Evolutionary conservation across 2,888 invertebrate genomes (phyloP).

Genomic region (Sarcophaga subvicina): DNA sequence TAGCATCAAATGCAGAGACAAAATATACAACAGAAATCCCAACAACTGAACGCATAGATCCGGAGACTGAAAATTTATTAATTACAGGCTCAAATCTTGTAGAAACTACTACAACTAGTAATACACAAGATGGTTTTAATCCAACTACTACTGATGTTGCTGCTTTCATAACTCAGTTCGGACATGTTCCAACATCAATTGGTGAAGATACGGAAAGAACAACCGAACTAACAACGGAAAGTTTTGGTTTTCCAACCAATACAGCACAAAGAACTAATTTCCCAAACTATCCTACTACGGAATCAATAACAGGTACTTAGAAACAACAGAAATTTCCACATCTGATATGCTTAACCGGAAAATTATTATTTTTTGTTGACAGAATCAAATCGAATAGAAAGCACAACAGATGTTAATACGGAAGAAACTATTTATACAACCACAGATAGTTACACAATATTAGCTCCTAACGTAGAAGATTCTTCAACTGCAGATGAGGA

Average conservation of each 20-base stretch:
- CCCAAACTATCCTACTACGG: background rate
- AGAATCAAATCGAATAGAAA: no score
- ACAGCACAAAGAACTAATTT: background rate
- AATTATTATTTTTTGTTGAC: no score
- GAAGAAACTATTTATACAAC: no score
- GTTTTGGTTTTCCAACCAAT: background rate
- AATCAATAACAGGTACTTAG: background rate
- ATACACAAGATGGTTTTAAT: background rate
- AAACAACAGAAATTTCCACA: background rate
- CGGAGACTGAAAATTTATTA: no score
- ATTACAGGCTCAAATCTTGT: background rate
- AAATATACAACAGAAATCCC: constrained; percentile 1
- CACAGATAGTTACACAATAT: no score
- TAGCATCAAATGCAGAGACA: background rate
- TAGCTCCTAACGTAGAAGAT: no score
- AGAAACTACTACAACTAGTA: background rate
- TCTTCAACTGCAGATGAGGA: no score
- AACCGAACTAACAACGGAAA: background rate
- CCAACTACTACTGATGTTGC: background rate
- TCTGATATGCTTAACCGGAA: no score
- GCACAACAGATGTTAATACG: no score
- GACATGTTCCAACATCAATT: background rate
- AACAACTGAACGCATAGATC: background rate
- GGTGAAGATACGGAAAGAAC: background rate
- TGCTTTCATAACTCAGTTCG: no score